Percentiles rank a stretch among this genome's conserved stretches.
Evolutionary conservation across 1,140 invertebrate genomes (phyloP).

Genomic region (Dreissena rostriformis): DNA sequence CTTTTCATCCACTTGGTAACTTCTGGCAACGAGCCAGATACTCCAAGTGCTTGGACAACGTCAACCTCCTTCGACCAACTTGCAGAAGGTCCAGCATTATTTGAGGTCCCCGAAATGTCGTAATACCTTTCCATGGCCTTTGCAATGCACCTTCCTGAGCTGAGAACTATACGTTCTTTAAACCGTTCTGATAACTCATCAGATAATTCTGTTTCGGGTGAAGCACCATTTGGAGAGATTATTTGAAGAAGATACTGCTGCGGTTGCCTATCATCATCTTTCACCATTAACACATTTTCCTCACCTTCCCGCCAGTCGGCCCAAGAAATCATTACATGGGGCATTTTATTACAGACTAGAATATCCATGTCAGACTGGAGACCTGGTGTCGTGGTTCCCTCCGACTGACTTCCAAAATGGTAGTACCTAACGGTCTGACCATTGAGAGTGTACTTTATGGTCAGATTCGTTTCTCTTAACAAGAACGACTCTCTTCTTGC

Average conservation of each 20-base stretch:
- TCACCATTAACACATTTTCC: not conserved
- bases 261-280: not conserved
- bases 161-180: too few relatives aligned
- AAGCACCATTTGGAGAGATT: not conserved
- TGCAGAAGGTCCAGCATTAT: not conserved
- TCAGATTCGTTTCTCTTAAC: too few relatives aligned
- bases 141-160: not conserved
- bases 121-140: not conserved
- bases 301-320: not conserved
- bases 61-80: not conserved
- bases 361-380: not conserved
- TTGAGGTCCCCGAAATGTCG: not conserved
- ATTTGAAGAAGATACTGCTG: not conserved
- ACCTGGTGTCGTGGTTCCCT: not conserved
- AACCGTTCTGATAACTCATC: too few relatives aligned
- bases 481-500: too few relatives aligned
- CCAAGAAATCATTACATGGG: not conserved
- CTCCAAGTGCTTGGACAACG: not conserved
- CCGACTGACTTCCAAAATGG: not conserved
- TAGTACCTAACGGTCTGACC: too few relatives aligned
- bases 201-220: not conserved
- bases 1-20: not conserved
- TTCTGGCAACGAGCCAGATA: not conserved
- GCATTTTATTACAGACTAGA: not conserved
- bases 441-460: too few relatives aligned